Base-by-base conservation (phyloP, 2,888 invertebrate genomes). In the Dryobota labecula region DNA sequence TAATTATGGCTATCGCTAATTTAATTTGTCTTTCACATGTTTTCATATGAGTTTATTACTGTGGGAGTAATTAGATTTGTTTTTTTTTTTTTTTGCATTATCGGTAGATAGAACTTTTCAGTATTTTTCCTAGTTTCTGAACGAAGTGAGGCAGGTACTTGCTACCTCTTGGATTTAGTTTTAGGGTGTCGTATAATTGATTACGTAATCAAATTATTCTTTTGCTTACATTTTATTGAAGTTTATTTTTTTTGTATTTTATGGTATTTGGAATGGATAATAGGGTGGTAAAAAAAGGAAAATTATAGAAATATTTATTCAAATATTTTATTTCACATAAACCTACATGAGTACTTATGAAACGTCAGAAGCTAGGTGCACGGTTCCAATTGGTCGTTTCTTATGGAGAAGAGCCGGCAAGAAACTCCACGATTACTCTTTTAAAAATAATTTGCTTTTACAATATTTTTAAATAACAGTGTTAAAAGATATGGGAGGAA, bases 1-100 rank as follows among this genome's bases (percentile, higher is more conserved):
- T 65, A 70, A 74, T 67, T 62, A 81, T 57, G 61, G 60, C 47
- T 61, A 62, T 64, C n/a, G 51, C 51, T 68, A 43, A 67, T 72
- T 53, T 36, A 18, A 41, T 64, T 82, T 49, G 24, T 51, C 57
- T 63, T 62, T 56, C 20, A 11, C 36, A 9, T 76, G n/a, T 27
- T 51, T 47, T 30, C 45, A 45, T 57, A 56, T 43, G n/a, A 47
- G 33, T 1, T 56, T 61, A n/a, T 47, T 33, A 7, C 13, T 49
- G 53, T n/a, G 9, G 18, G 8, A 51, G 24, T 67, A 38, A 38
- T 58, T 41, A 60, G 13, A 15, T 20, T 43, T 2, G 18, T 18
- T 45, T 41, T 53, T 24, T 38, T 24, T 38, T 41, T 57, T 36
- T 53, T 72, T 73, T 27, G 38, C 27, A 8, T 13, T 8, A 33